Evolutionary conservation across 2,113 vertebrate genomes (phyloP).

Genomic region (Galbula dea): DNA sequence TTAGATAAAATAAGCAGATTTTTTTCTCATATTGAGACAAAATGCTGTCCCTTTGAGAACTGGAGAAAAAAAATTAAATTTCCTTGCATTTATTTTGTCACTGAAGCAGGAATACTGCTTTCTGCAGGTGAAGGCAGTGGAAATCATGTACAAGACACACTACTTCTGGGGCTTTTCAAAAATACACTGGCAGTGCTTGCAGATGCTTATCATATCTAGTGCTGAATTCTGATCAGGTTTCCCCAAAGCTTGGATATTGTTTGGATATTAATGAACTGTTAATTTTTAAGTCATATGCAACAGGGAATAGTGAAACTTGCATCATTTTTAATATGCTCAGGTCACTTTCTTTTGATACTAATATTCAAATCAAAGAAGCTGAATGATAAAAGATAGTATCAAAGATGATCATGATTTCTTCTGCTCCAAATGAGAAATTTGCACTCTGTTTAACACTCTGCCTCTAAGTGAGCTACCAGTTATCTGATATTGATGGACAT

Average conservation of each 20-base stretch:
- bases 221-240: not conserved
- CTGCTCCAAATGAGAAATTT: not conserved
- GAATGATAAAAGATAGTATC: not conserved
- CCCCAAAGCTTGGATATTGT: not conserved
- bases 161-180: not conserved
- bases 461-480: not conserved
- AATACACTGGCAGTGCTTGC: not conserved
- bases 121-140: not conserved
- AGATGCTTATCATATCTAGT: not conserved
- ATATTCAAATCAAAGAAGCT: not conserved
- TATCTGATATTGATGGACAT: not conserved
- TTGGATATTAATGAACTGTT: constrained; percentile 34
- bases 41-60: not conserved
- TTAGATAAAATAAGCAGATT: not conserved
- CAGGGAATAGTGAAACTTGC: not conserved
- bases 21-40: not conserved
- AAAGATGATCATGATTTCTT: not conserved
- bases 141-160: not conserved
- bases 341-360: constrained; percentile 33
- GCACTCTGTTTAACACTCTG: not conserved
- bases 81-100: not conserved
- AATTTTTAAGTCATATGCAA: constrained; percentile 24
- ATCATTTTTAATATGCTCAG: not conserved
- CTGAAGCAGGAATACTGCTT: not conserved
- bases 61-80: not conserved